Conservation (phyloP, 2,888 invertebrate genomes). For the Agrotis puta region DNA sequence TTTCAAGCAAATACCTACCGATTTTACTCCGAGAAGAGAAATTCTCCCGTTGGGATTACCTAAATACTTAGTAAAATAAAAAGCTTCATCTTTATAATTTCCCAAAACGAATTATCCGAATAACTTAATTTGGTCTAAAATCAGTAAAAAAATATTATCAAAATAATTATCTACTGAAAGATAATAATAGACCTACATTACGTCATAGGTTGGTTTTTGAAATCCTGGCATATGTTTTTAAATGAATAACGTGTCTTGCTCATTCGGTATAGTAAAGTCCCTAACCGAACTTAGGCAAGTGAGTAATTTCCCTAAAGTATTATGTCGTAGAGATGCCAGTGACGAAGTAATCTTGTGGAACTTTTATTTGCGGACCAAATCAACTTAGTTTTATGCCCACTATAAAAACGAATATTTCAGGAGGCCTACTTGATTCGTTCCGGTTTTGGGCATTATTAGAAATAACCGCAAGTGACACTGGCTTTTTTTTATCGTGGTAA, state of each 20-base stretch:
- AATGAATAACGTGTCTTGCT: not conserved
- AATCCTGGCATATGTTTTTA: not conserved
- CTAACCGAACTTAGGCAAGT: not conserved
- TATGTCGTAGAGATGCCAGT: constrained; percentile 14
- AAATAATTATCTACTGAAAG: not conserved
- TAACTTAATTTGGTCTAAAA: not conserved
- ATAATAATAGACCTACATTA: not conserved
- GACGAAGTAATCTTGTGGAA: constrained; percentile 36
- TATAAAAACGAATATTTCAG: constrained; percentile 43
- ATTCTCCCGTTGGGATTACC: not conserved
- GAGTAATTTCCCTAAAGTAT: constrained; percentile 33
- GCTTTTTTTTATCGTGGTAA: too few species aligned
- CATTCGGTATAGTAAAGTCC: not conserved
- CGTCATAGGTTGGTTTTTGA: not conserved
- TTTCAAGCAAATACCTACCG: constrained; percentile 3
- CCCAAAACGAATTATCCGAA: constrained; percentile 19
- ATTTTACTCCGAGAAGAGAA: constrained; percentile 4
- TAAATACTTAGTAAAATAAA: constrained; percentile 4
- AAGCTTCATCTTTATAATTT: constrained; percentile 12
- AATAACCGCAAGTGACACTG: constrained; percentile 23
- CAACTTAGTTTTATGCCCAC: constrained; percentile 43
- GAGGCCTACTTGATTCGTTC: constrained; percentile 27
- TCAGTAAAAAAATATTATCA: not conserved
- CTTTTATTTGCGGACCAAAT: constrained; percentile 45
- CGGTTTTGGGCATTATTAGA: constrained; percentile 19